phyloP scores from a whole-genome alignment of 2,113 vertebrate genomes.

The Gasterosteus nipponicus region DNA sequence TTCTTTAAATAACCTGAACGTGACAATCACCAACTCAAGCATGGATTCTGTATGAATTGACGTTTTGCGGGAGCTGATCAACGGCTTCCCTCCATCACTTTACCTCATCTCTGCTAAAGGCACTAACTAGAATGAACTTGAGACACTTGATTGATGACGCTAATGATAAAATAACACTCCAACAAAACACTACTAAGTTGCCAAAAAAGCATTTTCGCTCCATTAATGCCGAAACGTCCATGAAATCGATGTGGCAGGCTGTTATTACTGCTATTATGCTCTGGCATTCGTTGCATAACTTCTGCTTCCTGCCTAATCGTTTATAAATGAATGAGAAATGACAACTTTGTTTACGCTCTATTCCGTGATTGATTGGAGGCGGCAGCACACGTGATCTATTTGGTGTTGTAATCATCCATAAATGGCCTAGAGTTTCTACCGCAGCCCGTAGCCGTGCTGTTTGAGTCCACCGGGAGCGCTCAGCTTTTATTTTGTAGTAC shows the following conservation, averaged over 20 bases:
- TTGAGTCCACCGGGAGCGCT: background rate
- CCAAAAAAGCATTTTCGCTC: conserved; percentile 35
- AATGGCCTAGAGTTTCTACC: background rate
- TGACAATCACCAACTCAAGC: conserved; percentile 51
- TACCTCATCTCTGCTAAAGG: conserved; percentile 3
- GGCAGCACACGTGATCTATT: conserved; percentile 4
- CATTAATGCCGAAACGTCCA: conserved; percentile 25
- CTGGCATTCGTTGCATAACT: background rate
- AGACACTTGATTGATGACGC: background rate
- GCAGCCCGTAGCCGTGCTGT: conserved; percentile 3
- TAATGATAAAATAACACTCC: conserved; percentile 6
- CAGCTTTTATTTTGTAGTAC: conserved; percentile 26
- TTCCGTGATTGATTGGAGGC: background rate
- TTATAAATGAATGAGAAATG: background rate
- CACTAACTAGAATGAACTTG: conserved; percentile 12
- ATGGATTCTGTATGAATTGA: background rate
- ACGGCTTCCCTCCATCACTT: background rate
- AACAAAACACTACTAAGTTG: conserved; percentile 37
- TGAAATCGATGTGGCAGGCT: background rate
- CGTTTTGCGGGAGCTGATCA: background rate
- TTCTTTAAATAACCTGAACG: conserved; percentile 2
- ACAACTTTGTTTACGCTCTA: background rate
- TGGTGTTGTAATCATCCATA: background rate
- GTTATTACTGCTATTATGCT: background rate
- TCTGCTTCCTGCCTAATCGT: conserved; percentile 21